A percentile compares a stretch with the other conserved stretches of the same genome.
Evolutionary conservation across 2,797 vertebrate genomes (phyloP).

Genomic region (Anomalospiza imberbis): DNA sequence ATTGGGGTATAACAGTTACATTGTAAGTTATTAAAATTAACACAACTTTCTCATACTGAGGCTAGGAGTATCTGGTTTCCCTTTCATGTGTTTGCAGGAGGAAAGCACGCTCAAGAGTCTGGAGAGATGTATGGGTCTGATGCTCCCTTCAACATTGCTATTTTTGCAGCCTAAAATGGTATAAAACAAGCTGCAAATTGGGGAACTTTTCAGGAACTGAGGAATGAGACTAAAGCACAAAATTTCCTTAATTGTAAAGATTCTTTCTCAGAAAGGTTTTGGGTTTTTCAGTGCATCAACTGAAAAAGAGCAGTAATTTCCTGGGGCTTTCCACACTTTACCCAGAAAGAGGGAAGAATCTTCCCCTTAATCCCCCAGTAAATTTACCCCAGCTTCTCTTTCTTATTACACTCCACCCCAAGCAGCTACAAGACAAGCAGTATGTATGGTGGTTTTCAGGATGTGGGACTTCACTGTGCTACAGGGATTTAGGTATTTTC

Average conservation of each 20-base stretch:
- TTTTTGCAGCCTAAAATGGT: neutral
- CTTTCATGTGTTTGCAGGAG: neutral
- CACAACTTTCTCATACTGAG: neutral
- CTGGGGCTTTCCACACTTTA: constrained; percentile 32
- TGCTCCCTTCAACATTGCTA: neutral
- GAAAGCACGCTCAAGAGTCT: neutral
- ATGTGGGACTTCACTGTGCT: neutral
- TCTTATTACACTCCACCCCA: neutral
- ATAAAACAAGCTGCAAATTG: neutral
- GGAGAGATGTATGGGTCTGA: neutral
- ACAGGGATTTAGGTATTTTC: neutral
- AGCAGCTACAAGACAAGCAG: neutral
- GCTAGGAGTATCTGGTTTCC: constrained; percentile 19
- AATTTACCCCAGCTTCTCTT: constrained; percentile 3
- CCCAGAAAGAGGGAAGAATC: constrained; percentile 14
- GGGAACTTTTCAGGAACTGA: neutral
- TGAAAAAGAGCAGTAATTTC: constrained; percentile 20
- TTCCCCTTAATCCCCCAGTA: neutral
- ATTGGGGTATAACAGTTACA: neutral
- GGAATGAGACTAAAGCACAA: neutral
- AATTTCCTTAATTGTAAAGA: neutral
- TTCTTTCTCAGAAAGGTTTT: constrained; percentile 3
- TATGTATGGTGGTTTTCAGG: neutral
- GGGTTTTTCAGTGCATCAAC: neutral
- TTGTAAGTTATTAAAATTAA: constrained; percentile 31